Evolutionary conservation across 2,113 vertebrate genomes (phyloP).

Genomic region (Petromus typicus): DNA sequence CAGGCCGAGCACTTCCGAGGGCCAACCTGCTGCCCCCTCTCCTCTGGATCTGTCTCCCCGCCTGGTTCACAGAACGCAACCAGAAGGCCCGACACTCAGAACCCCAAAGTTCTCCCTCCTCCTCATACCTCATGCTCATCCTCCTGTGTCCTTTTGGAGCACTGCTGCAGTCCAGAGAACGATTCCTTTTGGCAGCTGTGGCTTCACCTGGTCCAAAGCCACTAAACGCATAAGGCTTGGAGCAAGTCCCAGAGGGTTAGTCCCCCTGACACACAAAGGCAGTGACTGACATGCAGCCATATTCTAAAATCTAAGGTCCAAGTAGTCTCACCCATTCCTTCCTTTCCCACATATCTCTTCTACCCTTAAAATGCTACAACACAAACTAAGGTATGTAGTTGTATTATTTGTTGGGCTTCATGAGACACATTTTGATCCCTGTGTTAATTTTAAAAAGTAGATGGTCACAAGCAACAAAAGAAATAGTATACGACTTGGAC

Average conservation of each 20-base stretch:
- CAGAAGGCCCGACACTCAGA: background rate
- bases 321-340: background rate
- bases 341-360: background rate
- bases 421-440: background rate
- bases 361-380: background rate
- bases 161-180: background rate
- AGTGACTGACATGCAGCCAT: background rate
- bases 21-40: background rate
- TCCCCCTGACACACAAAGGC: background rate
- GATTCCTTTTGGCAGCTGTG: background rate
- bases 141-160: background rate
- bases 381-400: background rate
- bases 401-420: background rate
- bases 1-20: background rate
- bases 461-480: background rate
- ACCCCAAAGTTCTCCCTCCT: background rate
- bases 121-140: background rate
- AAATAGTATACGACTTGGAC: background rate
- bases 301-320: conserved; percentile 3
- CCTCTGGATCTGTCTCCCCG: background rate
- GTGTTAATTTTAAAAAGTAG: background rate
- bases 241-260: background rate
- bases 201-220: background rate
- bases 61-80: background rate
- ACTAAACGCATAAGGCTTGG: background rate